Base-by-base conservation (phyloP, 2,113 vertebrate species). In the Pipa parva region DNA sequence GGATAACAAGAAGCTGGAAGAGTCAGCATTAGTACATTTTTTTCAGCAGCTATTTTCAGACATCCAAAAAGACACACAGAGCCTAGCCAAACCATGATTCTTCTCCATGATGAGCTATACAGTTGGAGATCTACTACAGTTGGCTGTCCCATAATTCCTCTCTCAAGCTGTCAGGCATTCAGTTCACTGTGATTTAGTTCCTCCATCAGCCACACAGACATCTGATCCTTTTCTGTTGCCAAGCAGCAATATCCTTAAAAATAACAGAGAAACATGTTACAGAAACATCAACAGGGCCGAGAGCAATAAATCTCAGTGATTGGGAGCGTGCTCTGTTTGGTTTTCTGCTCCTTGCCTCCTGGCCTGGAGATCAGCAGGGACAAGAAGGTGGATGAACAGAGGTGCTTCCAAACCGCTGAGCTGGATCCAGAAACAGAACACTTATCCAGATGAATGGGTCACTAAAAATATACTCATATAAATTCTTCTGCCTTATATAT, bases 111-210 rank as follows among this genome's bases (percentile, higher is more conserved):
- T 42, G 39, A 42, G 17, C 39, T n/a, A 42, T 42, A 17, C 17
- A 42, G 13, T 58, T 58, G 55, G 55, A 22, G 29, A 36, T 18
- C 12, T 50, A 25, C 57, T 42, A 22, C 57, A 45, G 65, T 56
- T 51, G 24, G 45, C 37, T 49, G 46, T 67, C 55, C 63, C 64
- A 68, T 51, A 58, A 59, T 68, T 68, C 65, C 46, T 21, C 26
- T 49, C 49, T 27, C n/a, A 46, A 61, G 58, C 57, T 70, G 66
- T 70, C 78, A 80, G 80, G 77, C 79, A 73, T 79, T 78, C 12
- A 79, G 79, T 81, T 80, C 79, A 81, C 75, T 73, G 79, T 80
- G 80, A 85, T 85, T 85, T 81, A 81, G 78, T 78, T 78, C 72
- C 73, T 79, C 78, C 69, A 78, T 79, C 77, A 76, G 77, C 76